Evolutionary conservation across 1,140 invertebrate species (phyloP), one percentile per base, ranked within the genome.

Genomic region (Listronotus bonariensis): DNA sequence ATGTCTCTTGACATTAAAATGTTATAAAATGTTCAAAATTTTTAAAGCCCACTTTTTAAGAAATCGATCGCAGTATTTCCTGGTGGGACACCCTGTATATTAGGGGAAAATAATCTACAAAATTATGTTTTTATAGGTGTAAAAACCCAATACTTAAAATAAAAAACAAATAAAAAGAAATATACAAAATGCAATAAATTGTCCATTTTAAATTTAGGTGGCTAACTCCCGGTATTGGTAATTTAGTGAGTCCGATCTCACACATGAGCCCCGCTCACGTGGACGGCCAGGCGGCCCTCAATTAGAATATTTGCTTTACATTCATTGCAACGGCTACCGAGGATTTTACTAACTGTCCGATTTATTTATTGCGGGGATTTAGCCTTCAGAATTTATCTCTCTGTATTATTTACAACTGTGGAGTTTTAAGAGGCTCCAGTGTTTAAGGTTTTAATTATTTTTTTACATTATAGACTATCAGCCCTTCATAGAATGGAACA

Each of bases 301-400:
- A 68, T 68, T 68, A 68, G 66, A 68, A 54, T 68, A 68, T 68
- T 68, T 68, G 66, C 66, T 68, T 53, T 71, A 68, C 67, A 71
- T 71, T 71, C 67, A 68, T 71, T 71, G 68, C 59, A 45, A 71
- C 41, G 48, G 60, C 43, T 59, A 63, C 70, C 67, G 67, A 70
- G 70, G 72, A 74, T 74, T 74, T 74, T 74, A 74, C 70, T 72
- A 74, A 72, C 72, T 71, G 59, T 53, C 59, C 38, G 66, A 65
- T 67, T 62, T 72, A 74, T 74, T 74, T 74, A 74, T 74, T 70
- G 69, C 70, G 18, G 31, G 67, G 70, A 74, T 68, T 68, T 69
- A 36, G 66, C 65, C 69, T 51, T 43, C 46, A 46, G 61, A 67
- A 70, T 71, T 72, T 72, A 61, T 61, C 20, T 53, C 18, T 41